phyloP scores from a whole-genome alignment of 1,140 invertebrate species.

The Ostrea edulis region DNA sequence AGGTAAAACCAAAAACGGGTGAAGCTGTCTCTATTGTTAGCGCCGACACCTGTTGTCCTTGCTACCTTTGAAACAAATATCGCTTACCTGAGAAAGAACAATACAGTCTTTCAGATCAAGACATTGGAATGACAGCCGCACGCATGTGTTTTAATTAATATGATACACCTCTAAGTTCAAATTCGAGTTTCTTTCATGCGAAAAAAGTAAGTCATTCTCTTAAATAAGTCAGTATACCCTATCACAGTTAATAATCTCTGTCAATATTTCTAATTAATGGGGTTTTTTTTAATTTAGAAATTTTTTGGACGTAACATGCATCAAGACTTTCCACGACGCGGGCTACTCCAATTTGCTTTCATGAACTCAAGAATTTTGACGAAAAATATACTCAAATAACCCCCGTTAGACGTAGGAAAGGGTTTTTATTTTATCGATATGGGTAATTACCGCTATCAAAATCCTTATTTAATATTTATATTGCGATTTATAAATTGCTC shows the following conservation, averaged over 20 bases:
- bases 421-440: no score
- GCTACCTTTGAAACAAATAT: neutral
- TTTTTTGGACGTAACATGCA: no score
- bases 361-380: no score
- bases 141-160: constrained; percentile 16
- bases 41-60: neutral
- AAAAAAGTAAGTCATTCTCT: neutral
- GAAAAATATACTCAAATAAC: no score
- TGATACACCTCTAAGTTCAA: neutral
- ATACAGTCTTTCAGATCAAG: neutral
- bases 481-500: neutral
- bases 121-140: constrained; percentile 18
- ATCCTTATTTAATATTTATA: neutral
- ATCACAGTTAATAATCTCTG: no score
- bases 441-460: no score
- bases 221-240: no score
- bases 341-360: no score
- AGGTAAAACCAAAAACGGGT: neutral
- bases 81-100: neutral
- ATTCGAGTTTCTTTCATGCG: neutral
- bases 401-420: no score
- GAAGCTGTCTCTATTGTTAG: neutral
- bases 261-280: no score
- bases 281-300: no score
- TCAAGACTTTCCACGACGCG: no score